Evolutionary conservation across 2,113 vertebrate genomes (phyloP).

Genomic region (Vulpes vulpes): DNA sequence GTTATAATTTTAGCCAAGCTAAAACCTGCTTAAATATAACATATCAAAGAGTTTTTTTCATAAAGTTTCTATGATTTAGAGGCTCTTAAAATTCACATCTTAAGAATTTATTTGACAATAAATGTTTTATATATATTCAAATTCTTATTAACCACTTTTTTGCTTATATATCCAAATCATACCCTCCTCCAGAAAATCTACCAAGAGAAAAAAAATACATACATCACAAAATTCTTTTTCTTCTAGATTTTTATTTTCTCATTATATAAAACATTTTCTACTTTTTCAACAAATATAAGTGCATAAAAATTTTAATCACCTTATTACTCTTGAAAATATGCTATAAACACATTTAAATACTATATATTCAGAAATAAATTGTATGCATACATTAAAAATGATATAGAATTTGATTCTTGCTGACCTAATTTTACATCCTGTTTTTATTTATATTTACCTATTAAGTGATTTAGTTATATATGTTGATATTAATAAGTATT

Average conservation of each 20-base stretch:
- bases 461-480: not conserved
- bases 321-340: not conserved
- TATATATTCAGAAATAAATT: not conserved
- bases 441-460: not conserved
- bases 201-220: not conserved
- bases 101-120: slow-evolving; percentile 29
- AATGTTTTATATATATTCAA: not conserved
- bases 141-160: not conserved
- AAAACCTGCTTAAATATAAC: not conserved
- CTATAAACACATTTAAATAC: not conserved
- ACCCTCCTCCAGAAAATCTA: not conserved
- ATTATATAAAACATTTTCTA: not conserved
- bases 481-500: not conserved
- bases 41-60: not conserved
- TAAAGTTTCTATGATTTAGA: not conserved
- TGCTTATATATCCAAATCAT: not conserved
- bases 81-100: not conserved
- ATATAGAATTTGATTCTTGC: not conserved
- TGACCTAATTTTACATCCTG: not conserved
- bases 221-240: not conserved
- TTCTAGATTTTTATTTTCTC: not conserved
- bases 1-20: not conserved
- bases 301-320: not conserved
- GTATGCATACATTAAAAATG: not conserved
- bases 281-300: not conserved